These are phyloP conservation scores for Poecilia velifera DNA, from an alignment of 2,797 vertebrate genomes.

Conservation along the genomic window DNA sequence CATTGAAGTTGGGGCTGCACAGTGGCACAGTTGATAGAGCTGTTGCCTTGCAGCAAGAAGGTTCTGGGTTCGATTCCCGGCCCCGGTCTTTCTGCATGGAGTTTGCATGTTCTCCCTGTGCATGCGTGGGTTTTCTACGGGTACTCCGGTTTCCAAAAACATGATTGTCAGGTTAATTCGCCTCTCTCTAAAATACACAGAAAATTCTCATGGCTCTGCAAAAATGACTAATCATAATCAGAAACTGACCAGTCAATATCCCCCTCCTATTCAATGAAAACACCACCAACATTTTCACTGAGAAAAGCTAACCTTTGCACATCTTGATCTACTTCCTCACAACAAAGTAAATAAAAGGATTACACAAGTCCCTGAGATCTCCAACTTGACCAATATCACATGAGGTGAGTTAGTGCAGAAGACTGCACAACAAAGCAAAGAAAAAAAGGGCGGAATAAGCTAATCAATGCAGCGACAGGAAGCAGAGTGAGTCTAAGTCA, in stretches of 20 bases:
- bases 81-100: too few species aligned
- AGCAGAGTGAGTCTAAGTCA: slow-evolving; percentile 61
- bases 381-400: slow-evolving; percentile 47
- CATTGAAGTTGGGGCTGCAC: background rate
- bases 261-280: background rate
- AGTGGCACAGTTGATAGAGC: too few species aligned
- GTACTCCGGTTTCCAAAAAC: too few species aligned
- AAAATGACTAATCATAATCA: background rate
- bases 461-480: slow-evolving; percentile 76
- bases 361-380: slow-evolving; percentile 38
- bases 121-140: too few species aligned
- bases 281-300: background rate
- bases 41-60: too few species aligned
- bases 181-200: background rate
- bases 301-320: background rate
- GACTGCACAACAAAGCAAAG: slow-evolving; percentile 48
- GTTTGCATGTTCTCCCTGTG: too few species aligned
- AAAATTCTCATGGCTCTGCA: background rate
- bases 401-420: slow-evolving; percentile 47
- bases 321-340: slow-evolving; percentile 14
- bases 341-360: slow-evolving; percentile 24
- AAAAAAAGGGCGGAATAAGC: slow-evolving; percentile 51
- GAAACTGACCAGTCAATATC: background rate
- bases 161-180: too few species aligned
- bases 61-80: too few species aligned